Evolutionary conservation across 2,797 vertebrate genomes (phyloP).

Genomic region (Martes flavigula): DNA sequence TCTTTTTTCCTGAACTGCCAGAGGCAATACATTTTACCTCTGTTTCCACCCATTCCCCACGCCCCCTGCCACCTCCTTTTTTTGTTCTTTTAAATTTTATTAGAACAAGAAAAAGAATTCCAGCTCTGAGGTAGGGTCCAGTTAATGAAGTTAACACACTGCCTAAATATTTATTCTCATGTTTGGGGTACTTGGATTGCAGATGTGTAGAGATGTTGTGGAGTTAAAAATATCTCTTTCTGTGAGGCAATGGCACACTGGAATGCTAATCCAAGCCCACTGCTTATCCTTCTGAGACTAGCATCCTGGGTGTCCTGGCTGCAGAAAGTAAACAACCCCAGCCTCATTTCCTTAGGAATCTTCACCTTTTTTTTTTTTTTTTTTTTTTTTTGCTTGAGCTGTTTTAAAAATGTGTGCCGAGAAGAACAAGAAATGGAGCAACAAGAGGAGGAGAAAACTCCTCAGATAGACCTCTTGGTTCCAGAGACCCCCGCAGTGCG

Average conservation of each 20-base stretch:
- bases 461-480: background rate
- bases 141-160: background rate
- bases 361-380: slow-evolving; percentile 10
- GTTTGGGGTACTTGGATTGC: background rate
- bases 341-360: background rate
- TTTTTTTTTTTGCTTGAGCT: background rate
- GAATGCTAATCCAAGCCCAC: background rate
- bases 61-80: background rate
- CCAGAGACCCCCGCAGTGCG: background rate
- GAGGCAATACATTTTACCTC: background rate
- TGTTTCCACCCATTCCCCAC: background rate
- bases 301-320: background rate
- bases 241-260: background rate
- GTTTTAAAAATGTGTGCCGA: background rate
- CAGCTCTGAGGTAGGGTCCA: background rate
- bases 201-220: slow-evolving; percentile 30
- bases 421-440: background rate
- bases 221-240: slow-evolving; percentile 34
- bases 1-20: background rate
- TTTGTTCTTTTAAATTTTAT: background rate
- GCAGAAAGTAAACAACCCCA: background rate
- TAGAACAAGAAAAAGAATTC: slow-evolving; percentile 48
- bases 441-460: background rate
- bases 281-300: background rate
- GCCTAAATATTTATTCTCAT: slow-evolving; percentile 52